Evolutionary conservation across 2,888 invertebrate genomes (phyloP).

Genomic region (Deilephila elpenor): DNA sequence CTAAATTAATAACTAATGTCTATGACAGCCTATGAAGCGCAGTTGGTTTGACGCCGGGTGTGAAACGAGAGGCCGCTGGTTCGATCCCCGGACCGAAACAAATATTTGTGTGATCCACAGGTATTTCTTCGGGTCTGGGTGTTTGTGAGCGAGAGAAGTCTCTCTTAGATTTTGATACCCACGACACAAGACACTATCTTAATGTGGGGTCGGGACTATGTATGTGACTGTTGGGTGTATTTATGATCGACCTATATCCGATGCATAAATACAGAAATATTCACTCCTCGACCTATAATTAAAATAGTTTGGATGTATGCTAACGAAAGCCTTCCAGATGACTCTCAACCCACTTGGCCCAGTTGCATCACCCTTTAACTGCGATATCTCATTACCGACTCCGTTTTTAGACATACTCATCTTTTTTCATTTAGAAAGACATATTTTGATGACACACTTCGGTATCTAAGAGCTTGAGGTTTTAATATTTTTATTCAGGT

Average conservation of each 20-base stretch:
- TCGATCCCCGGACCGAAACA: too few species aligned
- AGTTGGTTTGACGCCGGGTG: too few species aligned
- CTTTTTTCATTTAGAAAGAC: not conserved
- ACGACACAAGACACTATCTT: too few species aligned
- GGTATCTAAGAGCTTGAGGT: not conserved
- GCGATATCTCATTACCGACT: not conserved
- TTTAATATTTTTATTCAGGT: not conserved
- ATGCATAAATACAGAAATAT: not conserved
- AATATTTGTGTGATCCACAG: too few species aligned
- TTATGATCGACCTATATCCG: not conserved
- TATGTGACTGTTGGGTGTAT: too few species aligned
- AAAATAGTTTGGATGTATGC: conserved; percentile 1
- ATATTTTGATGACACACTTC: not conserved
- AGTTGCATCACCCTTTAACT: not conserved
- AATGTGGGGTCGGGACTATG: too few species aligned
- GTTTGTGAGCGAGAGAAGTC: too few species aligned
- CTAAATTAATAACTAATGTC: too few species aligned
- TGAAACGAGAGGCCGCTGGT: too few species aligned
- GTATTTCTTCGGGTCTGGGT: too few species aligned
- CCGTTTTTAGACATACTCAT: not conserved
- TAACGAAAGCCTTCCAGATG: conserved; percentile 3
- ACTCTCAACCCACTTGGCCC: not conserved
- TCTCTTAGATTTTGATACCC: too few species aligned
- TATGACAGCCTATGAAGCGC: too few species aligned
- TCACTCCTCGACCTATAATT: not conserved